phyloP scores from a whole-genome alignment of 2,888 invertebrate species.

The Graphium colonna region DNA sequence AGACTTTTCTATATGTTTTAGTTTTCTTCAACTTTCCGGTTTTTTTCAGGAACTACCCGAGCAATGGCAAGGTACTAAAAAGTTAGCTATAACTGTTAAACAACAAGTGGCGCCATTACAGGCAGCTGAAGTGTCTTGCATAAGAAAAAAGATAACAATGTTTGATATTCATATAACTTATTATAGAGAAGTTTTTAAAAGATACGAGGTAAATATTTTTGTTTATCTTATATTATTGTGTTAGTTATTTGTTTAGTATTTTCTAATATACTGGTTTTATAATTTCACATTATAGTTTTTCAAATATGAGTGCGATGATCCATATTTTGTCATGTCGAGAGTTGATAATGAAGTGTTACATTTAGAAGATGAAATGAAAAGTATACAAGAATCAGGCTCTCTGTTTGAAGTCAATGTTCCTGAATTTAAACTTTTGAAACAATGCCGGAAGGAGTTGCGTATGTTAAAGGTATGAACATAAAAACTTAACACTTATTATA shows the following conservation, averaged over 20 bases:
- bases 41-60: constrained; percentile 93
- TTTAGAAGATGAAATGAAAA: constrained; percentile 91
- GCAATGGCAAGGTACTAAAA: constrained; percentile 97
- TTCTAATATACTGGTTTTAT: too few relatives aligned
- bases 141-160: constrained; percentile 90
- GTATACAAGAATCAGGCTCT: constrained; percentile 93
- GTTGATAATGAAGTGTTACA: constrained; percentile 88
- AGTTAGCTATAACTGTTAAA: constrained; percentile 93
- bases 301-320: constrained; percentile 86
- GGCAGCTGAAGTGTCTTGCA: constrained; percentile 95
- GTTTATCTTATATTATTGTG: neutral
- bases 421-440: constrained; percentile 94
- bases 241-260: too few relatives aligned
- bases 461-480: constrained; percentile 85
- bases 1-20: too few relatives aligned
- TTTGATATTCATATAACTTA: constrained; percentile 92
- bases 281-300: constrained; percentile 74
- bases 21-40: too few relatives aligned
- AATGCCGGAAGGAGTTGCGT: constrained; percentile 93
- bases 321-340: constrained; percentile 88
- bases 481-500: neutral
- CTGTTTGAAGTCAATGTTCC: constrained; percentile 97
- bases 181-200: constrained; percentile 93
- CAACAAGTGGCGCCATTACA: constrained; percentile 97
- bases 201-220: constrained; percentile 71